Conservation (phyloP, 2,797 vertebrate species). For the Lagorchestes hirsutus region DNA sequence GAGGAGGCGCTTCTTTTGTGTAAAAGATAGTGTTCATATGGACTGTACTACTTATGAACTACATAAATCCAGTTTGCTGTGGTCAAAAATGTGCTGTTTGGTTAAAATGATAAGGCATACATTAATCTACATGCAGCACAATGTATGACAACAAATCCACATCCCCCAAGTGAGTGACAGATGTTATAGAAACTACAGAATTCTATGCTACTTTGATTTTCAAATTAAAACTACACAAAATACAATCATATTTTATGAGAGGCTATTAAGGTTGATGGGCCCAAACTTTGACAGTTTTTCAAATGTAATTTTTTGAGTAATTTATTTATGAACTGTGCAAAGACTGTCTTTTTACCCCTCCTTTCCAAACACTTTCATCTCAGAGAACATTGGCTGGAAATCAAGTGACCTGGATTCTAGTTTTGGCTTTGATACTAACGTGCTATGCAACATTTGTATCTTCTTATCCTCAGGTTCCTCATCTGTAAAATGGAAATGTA, state of each 20-base stretch:
- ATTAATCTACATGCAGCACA: neutral
- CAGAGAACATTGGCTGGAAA: neutral
- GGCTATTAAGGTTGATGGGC: slow-evolving; percentile 58
- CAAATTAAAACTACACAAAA: slow-evolving; percentile 66
- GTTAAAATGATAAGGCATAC: slow-evolving; percentile 48
- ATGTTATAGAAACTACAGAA: slow-evolving; percentile 47
- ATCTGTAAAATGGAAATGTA: neutral
- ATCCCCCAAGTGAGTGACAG: slow-evolving; percentile 67
- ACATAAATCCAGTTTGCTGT: slow-evolving; percentile 65
- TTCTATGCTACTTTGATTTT: slow-evolving; percentile 51
- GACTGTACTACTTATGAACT: slow-evolving; percentile 51
- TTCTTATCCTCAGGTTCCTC: neutral
- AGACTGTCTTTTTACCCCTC: neutral
- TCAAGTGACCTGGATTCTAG: neutral
- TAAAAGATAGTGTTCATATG: slow-evolving; percentile 1
- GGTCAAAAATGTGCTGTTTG: neutral
- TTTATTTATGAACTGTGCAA: neutral
- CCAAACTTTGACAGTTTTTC: slow-evolving; percentile 63
- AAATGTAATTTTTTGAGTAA: slow-evolving; percentile 48
- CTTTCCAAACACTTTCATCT: neutral
- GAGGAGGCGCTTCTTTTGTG: slow-evolving; percentile 21
- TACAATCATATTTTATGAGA: slow-evolving; percentile 31
- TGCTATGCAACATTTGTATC: neutral
- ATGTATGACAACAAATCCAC: slow-evolving; percentile 11
- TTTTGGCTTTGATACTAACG: neutral